Evolutionary conservation across 1,140 invertebrate genomes (phyloP).

Genomic region (Eumeta japonica): DNA sequence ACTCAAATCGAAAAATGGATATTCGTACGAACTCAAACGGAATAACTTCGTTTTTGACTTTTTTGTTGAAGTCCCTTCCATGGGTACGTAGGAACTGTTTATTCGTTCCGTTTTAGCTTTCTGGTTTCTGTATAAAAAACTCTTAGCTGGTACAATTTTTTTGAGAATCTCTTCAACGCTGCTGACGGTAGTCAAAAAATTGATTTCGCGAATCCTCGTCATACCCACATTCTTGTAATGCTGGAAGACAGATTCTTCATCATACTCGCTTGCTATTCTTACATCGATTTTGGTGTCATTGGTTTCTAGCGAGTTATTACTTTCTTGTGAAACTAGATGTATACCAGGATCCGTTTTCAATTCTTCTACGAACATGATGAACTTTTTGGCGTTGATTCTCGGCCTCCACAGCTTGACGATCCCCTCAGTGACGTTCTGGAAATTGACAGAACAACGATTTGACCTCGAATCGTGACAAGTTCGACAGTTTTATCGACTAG

Average conservation of each 20-base stretch:
- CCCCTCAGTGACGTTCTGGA: constrained; percentile 43
- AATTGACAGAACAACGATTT: constrained; percentile 9
- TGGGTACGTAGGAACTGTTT: constrained; percentile 41
- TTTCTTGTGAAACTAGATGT: too few species aligned
- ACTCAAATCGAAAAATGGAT: constrained; percentile 34
- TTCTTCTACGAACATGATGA: constrained; percentile 37
- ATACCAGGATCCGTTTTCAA: constrained; percentile 34
- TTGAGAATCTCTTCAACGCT: constrained; percentile 39
- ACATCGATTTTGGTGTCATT: constrained; percentile 3
- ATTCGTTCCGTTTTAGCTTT: constrained; percentile 25
- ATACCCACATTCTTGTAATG: not conserved
- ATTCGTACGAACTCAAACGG: constrained; percentile 40
- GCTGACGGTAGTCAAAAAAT: constrained; percentile 11
- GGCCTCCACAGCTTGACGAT: constrained; percentile 44
- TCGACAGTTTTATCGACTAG: too few species aligned
- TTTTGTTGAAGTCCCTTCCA: constrained; percentile 33
- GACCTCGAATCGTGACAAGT: constrained; percentile 2
- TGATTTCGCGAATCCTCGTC: not conserved
- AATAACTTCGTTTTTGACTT: constrained; percentile 35
- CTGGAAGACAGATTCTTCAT: not conserved
- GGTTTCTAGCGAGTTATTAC: not conserved
- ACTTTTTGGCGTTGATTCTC: constrained; percentile 37
- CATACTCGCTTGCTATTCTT: not conserved
- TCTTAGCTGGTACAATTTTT: constrained; percentile 43
- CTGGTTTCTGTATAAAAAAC: constrained; percentile 49